Percentiles rank a stretch among this genome's conserved stretches.
Conservation (phyloP, 2,888 invertebrate species). For the Agrilus biguttatus region DNA sequence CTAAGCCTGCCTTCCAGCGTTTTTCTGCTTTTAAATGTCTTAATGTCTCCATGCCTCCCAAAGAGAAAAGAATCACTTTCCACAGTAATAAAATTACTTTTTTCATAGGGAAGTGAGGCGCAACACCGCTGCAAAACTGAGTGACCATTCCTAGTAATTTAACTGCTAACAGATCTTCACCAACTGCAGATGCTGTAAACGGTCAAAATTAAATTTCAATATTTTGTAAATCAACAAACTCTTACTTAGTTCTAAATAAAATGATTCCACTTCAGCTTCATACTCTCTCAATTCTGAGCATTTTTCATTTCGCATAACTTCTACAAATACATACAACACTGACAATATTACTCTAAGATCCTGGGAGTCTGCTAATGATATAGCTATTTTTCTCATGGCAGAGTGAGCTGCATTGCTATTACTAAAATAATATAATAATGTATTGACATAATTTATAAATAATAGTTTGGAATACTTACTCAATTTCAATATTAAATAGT, state of each 20-base stretch:
- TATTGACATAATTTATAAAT: neutral
- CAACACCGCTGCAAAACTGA: constrained; percentile 86
- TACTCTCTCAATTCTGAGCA: constrained; percentile 30
- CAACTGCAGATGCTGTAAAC: constrained; percentile 35
- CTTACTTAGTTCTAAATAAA: constrained; percentile 42
- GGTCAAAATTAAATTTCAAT: neutral
- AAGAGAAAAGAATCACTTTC: constrained; percentile 84
- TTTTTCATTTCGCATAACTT: constrained; percentile 72
- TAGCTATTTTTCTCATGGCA: constrained; percentile 60
- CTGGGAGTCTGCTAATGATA: constrained; percentile 78
- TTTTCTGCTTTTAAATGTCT: constrained; percentile 60
- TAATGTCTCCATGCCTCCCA: constrained; percentile 82
- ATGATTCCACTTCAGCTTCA: constrained; percentile 35
- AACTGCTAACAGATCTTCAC: constrained; percentile 75
- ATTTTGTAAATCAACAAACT: neutral
- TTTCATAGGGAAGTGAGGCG: constrained; percentile 97
- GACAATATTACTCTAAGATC: constrained; percentile 86
- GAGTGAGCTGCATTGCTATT: constrained; percentile 54
- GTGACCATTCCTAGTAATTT: constrained; percentile 93
- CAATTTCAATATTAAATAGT: constrained; percentile 87
- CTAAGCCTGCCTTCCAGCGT: constrained; percentile 54
- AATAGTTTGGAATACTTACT: constrained; percentile 35
- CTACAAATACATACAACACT: constrained; percentile 88
- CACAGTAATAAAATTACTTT: constrained; percentile 89
- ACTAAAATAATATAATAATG: constrained; percentile 23